phyloP scores from a whole-genome alignment of 2,113 vertebrate species.

The Origma solitaria region DNA sequence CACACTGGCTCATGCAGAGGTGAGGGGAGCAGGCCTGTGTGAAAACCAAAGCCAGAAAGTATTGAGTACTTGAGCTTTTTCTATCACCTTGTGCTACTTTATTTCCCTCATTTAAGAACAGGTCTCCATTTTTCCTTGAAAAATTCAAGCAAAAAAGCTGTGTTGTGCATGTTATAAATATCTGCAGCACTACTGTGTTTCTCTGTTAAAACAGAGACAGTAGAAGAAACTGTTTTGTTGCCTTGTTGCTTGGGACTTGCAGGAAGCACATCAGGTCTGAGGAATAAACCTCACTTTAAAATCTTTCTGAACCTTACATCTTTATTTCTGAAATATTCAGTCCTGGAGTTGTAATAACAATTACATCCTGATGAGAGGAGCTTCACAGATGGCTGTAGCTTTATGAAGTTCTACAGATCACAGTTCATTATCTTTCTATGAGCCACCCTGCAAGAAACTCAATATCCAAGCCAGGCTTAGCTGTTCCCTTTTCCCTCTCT shows the following conservation, averaged over 20 bases:
- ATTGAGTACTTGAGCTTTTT: neutral
- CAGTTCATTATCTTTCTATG: neutral
- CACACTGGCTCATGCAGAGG: fast-evolving
- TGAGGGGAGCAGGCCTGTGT: neutral
- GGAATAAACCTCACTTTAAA: neutral
- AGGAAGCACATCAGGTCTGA: neutral
- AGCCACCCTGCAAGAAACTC: neutral
- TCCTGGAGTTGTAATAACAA: neutral
- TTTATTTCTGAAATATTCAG: neutral
- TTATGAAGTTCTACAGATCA: neutral
- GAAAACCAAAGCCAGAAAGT: neutral
- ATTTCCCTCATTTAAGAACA: neutral
- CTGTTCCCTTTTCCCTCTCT: neutral
- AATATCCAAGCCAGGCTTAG: neutral
- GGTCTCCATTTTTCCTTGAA: neutral
- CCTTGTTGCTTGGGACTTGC: neutral
- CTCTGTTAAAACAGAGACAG: neutral
- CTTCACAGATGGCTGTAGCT: neutral
- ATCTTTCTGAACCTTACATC: neutral
- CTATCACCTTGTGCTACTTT: neutral
- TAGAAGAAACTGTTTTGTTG: neutral
- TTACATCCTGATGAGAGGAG: neutral
- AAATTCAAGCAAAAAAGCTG: neutral
- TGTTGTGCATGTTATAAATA: neutral
- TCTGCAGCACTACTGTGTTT: neutral